Evolutionary conservation across 2,888 invertebrate species (phyloP), one percentile per base, ranked within the genome.

Genomic region (Leucoma salicis): DNA sequence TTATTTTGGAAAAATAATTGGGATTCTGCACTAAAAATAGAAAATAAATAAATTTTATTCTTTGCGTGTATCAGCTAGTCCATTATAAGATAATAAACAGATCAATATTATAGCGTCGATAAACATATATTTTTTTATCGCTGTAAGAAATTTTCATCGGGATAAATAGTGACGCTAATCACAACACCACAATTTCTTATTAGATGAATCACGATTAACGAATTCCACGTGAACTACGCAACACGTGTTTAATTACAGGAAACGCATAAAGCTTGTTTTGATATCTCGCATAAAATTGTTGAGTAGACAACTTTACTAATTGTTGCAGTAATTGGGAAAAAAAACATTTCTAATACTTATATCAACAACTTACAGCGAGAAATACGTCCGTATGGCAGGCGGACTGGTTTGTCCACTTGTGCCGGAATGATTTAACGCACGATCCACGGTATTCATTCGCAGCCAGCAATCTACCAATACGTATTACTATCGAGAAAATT

Each of bases 391-490:
- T 74, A 74, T 86, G 86, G 89, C 87, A 88, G 89, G 86, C 80
- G 66, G 82, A 89, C 89, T 87, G 89, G 89, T 89, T 89, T 87
- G 83, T 82, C 89, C 87, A 87, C 89, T 87, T 83, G 86, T 67
- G 68, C 73, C 74, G 78, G 88, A 88, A 87, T 88, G 87, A 89
- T 88, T 85, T 82, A 83, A 81, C 78, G 75, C 78, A 78, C 79
- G 80, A 82, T 81, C 76, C 67, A 71, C 72, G 67, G 60, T 60
- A 68, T 70, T 74, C 74, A 71, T 68, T 70, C 70, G 69, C 69
- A 70, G 73, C 69, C 64, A 25, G 65, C 72, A 71, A 73, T 73
- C 66, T 63, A 67, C 66, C 66, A 66, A 69, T 76, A 73, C 78
- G 82, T 83, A 82, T 70, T 70, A 72, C 70, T 71, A 78, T 70